Conservation (phyloP, 2,888 invertebrate species). For the Shargacucullia verbasci region DNA sequence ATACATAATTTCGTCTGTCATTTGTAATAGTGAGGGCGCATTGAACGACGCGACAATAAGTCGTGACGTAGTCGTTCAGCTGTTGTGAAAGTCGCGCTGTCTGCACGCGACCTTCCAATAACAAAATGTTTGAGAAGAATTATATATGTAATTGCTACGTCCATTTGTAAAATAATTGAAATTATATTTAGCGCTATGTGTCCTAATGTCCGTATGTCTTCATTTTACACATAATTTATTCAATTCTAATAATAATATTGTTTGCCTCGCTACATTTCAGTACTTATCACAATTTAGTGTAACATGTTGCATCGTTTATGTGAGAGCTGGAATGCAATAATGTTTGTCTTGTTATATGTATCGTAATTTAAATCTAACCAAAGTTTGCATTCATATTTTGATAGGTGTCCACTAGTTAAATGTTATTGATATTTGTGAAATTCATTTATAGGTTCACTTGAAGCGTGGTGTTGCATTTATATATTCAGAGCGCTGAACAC, state of each 20-base stretch:
- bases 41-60: slow-evolving; percentile 11
- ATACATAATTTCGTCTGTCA: slow-evolving; percentile 21
- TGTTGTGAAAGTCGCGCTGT: slow-evolving; percentile 23
- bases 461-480: slow-evolving; percentile 26
- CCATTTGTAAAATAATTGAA: slow-evolving; percentile 79
- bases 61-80: slow-evolving; percentile 22
- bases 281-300: slow-evolving; percentile 67
- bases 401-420: slow-evolving; percentile 55
- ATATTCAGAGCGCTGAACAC: too few species aligned
- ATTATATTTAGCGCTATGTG: slow-evolving; percentile 62
- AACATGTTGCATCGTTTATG: slow-evolving; percentile 12
- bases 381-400: slow-evolving; percentile 61
- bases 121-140: slow-evolving; percentile 25
- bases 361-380: slow-evolving; percentile 62
- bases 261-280: slow-evolving; percentile 59
- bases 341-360: slow-evolving; percentile 63
- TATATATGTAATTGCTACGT: slow-evolving; percentile 74
- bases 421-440: slow-evolving; percentile 38
- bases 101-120: slow-evolving; percentile 7
- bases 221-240: slow-evolving; percentile 36
- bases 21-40: slow-evolving; percentile 15
- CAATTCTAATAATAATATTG: slow-evolving; percentile 21
- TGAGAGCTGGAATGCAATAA: slow-evolving; percentile 55
- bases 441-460: slow-evolving; percentile 19
- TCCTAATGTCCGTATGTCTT: slow-evolving; percentile 38